Evolutionary conservation across 2,797 vertebrate genomes (phyloP).

Genomic region (Hylomyscus alleni): DNA sequence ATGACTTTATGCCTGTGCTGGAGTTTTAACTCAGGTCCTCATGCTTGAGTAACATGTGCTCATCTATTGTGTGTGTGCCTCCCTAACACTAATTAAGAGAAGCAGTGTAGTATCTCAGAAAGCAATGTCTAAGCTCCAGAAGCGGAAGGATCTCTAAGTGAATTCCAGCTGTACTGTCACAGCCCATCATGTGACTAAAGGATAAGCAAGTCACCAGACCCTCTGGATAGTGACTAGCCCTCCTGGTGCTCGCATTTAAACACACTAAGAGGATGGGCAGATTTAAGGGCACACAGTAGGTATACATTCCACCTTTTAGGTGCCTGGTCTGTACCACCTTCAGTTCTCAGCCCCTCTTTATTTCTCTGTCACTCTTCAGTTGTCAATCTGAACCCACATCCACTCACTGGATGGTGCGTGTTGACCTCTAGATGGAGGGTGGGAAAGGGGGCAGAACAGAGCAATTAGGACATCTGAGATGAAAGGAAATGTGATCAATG

Average conservation of each 20-base stretch:
- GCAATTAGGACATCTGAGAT: background rate
- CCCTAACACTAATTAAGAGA: background rate
- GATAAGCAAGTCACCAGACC: background rate
- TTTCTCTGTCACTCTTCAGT: background rate
- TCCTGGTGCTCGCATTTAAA: background rate
- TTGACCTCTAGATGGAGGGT: background rate
- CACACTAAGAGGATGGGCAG: too few species aligned
- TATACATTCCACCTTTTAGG: background rate
- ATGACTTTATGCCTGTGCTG: background rate
- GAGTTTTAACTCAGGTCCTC: background rate
- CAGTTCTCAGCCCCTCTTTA: background rate
- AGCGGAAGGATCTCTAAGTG: background rate
- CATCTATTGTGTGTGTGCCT: background rate
- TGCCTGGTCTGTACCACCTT: fast-evolving
- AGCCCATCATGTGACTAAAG: background rate
- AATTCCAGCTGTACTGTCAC: background rate
- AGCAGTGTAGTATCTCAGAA: background rate
- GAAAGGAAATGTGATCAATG: background rate
- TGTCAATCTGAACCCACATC: background rate
- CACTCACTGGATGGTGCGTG: background rate
- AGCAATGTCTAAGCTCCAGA: background rate
- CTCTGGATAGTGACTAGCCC: background rate
- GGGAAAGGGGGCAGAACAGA: background rate
- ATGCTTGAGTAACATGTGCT: too few species aligned
- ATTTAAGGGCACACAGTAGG: background rate